A percentile compares a stretch with the other conserved stretches of the same genome.
These are phyloP conservation scores for Benthosema pterotum DNA, from an alignment of 2,797 vertebrate species.

Conservation along the genomic window DNA sequence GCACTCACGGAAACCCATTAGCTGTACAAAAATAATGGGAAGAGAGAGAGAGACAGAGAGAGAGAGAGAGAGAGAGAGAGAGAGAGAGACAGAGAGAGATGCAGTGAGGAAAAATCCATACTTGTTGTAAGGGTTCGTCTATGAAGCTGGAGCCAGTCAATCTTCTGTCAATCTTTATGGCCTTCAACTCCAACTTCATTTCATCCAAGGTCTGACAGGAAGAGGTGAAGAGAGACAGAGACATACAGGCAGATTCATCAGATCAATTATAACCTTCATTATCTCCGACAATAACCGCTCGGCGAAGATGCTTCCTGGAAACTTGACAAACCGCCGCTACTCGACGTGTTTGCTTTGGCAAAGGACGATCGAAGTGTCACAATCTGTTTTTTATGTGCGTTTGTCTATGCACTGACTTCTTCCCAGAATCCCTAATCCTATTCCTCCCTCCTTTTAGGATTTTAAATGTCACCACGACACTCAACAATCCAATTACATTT, in stretches of 20 bases:
- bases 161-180: slow-evolving; percentile 96
- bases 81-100: slow-evolving; percentile 1
- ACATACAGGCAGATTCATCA: neutral
- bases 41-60: slow-evolving; percentile 3
- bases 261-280: slow-evolving; percentile 7
- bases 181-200: slow-evolving; percentile 92
- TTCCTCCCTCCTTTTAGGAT: too few species aligned
- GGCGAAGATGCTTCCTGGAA: neutral
- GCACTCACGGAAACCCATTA: neutral
- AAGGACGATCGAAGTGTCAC: neutral
- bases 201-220: slow-evolving; percentile 90
- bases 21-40: too few species aligned
- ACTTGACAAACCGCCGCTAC: neutral
- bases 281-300: neutral
- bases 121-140: slow-evolving; percentile 98
- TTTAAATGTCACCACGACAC: too few species aligned
- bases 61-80: neutral
- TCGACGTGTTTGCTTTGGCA: slow-evolving; percentile 14
- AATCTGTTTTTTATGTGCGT: neutral
- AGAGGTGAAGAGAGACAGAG: neutral
- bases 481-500: too few species aligned
- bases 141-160: slow-evolving; percentile 97
- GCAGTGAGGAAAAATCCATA: slow-evolving; percentile 47
- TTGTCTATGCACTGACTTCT: neutral
- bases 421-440: too few species aligned